Evolutionary conservation across 2,888 invertebrate species (phyloP).

Genomic region (Eulithis prunata): DNA sequence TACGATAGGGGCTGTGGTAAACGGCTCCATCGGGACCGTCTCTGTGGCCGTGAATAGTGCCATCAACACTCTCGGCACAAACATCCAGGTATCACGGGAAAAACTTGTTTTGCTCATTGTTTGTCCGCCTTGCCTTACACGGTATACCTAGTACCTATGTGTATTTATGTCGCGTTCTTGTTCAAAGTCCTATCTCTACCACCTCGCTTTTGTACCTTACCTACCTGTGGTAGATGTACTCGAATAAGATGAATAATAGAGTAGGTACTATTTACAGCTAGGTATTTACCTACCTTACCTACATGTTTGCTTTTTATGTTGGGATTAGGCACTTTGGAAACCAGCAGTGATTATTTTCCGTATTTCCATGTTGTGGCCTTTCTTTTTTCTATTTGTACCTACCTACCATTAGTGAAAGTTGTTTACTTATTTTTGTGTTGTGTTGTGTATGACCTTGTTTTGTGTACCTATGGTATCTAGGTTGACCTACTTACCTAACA

Average conservation of each 20-base stretch:
- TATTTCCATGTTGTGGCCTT: too few species aligned
- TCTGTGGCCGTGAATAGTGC: constrained; percentile 70
- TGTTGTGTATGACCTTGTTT: constrained; percentile 5
- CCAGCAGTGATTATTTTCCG: background rate
- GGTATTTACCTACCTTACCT: too few species aligned
- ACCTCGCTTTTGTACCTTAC: too few species aligned
- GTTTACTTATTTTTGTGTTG: constrained; percentile 11
- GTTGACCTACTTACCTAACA: background rate
- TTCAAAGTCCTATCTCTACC: background rate
- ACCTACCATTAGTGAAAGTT: constrained; percentile 2
- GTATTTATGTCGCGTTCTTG: constrained; percentile 4
- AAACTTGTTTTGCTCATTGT: constrained; percentile 27
- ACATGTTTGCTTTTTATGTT: too few species aligned
- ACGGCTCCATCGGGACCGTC: constrained; percentile 59
- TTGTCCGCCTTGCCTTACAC: constrained; percentile 26
- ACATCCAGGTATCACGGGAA: constrained; percentile 66
- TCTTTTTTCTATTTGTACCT: too few species aligned
- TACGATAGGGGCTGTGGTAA: constrained; percentile 69
- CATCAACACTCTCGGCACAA: constrained; percentile 72
- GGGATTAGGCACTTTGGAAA: background rate
- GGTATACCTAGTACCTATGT: constrained; percentile 13
- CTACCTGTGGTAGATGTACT: too few species aligned
- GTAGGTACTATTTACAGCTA: too few species aligned
- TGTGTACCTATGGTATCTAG: too few species aligned
- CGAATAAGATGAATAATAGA: too few species aligned